These are phyloP conservation scores for Pangasius djambal DNA, from an alignment of 2,797 vertebrate species.

Conservation along the genomic window DNA sequence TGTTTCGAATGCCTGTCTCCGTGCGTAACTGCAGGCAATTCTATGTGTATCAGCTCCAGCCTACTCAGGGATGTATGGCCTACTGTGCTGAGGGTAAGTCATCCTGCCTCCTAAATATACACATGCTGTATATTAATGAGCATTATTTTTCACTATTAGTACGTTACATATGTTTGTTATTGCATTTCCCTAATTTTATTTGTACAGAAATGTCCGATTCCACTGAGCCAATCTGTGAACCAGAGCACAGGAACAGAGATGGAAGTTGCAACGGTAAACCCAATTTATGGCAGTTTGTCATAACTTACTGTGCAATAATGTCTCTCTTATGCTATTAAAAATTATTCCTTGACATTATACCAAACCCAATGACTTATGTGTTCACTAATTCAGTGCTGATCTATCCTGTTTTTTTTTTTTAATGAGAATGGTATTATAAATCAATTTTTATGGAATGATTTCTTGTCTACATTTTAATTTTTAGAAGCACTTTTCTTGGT, in stretches of 20 bases:
- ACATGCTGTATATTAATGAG: background rate
- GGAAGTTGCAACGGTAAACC: constrained; percentile 73
- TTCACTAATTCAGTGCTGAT: background rate
- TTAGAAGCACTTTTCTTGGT: background rate
- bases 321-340: background rate
- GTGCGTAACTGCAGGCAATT: constrained; percentile 88
- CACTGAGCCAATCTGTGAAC: constrained; percentile 67
- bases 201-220: constrained; percentile 70
- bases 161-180: background rate
- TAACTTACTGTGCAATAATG: background rate
- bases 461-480: background rate
- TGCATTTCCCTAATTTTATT: background rate
- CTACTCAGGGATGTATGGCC: constrained; percentile 91
- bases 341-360: background rate
- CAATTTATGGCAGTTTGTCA: background rate
- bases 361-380: background rate
- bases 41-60: constrained; percentile 88
- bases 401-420: background rate
- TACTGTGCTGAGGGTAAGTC: constrained; percentile 88
- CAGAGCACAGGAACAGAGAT: constrained; percentile 64
- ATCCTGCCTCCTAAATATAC: background rate
- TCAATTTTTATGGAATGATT: background rate
- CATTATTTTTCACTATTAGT: background rate
- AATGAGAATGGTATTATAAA: background rate
- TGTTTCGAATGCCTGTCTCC: constrained; percentile 86